These are phyloP conservation scores for Dendroctonus valens DNA, from an alignment of 1,140 invertebrate species.

Conservation along the genomic window DNA sequence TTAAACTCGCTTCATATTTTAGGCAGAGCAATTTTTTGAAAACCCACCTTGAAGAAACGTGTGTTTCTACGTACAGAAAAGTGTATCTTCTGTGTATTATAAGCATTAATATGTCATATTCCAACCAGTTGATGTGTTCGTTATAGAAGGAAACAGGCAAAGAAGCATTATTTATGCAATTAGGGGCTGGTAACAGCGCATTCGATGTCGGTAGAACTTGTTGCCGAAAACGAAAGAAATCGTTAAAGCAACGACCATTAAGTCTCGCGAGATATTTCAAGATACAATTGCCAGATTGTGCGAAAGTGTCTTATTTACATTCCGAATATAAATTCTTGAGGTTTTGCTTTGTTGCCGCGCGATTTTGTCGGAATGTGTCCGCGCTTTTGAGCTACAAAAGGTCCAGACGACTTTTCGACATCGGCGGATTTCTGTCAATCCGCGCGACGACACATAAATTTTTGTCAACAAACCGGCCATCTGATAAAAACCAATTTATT, in stretches of 20 bases:
- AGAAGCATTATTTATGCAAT: conserved; percentile 18
- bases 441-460: conserved; percentile 25
- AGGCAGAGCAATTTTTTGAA: too few species aligned
- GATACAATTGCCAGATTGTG: conserved; percentile 32
- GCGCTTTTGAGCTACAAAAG: conserved; percentile 17
- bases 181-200: conserved; percentile 12
- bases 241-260: conserved; percentile 27
- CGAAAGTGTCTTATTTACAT: conserved; percentile 32
- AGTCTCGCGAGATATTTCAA: conserved; percentile 26
- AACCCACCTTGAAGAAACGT: too few species aligned
- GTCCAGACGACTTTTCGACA: conserved; percentile 25
- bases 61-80: too few species aligned
- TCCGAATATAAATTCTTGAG: conserved; percentile 26
- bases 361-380: conserved; percentile 27
- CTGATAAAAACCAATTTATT: conserved; percentile 31
- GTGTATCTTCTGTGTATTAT: too few species aligned
- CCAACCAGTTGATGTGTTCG: too few species aligned
- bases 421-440: conserved; percentile 30
- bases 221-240: conserved; percentile 27
- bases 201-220: conserved; percentile 16
- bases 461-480: conserved; percentile 14
- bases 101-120: too few species aligned
- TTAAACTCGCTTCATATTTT: too few species aligned
- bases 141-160: neutral
- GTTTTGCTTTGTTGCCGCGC: conserved; percentile 24